phyloP scores from a whole-genome alignment of 1,140 invertebrate species.

The Megalonaias nervosa region DNA sequence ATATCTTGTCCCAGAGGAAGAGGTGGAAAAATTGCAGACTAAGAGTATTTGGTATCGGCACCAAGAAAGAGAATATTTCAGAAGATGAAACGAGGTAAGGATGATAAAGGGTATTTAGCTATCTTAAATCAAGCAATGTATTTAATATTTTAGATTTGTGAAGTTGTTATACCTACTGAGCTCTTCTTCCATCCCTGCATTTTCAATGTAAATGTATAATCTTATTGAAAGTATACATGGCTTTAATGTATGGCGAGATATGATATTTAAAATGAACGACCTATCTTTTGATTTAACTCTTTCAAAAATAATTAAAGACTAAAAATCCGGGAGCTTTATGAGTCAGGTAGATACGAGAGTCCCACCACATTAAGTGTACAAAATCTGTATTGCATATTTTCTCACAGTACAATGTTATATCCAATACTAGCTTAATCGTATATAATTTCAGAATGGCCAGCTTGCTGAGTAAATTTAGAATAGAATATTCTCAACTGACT shows the following conservation, averaged over 20 bases:
- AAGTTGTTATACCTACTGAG: not conserved
- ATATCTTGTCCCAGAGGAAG: constrained; percentile 89
- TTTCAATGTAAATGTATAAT: not conserved
- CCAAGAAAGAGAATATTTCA: constrained; percentile 88
- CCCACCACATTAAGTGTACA: too few relatives aligned
- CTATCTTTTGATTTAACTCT: too few relatives aligned
- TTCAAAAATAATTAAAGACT: too few relatives aligned
- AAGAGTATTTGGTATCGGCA: constrained; percentile 92
- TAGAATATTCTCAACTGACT: constrained; percentile 93
- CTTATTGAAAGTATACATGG: not conserved
- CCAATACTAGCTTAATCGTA: not conserved
- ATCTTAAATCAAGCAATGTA: not conserved
- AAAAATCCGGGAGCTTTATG: too few relatives aligned
- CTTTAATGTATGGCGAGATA: not conserved
- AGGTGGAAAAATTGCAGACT: constrained; percentile 89
- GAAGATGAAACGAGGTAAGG: constrained; percentile 90
- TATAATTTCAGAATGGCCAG: constrained; percentile 89
- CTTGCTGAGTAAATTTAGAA: constrained; percentile 93
- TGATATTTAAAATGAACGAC: not conserved
- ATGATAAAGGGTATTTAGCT: not conserved
- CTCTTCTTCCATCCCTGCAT: not conserved
- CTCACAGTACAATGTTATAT: too few relatives aligned
- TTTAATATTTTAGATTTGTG: not conserved
- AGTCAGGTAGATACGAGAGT: too few relatives aligned
- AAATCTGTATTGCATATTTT: too few relatives aligned